Conservation (phyloP, 2,113 vertebrate genomes). For the Vulpes lagopus region DNA sequence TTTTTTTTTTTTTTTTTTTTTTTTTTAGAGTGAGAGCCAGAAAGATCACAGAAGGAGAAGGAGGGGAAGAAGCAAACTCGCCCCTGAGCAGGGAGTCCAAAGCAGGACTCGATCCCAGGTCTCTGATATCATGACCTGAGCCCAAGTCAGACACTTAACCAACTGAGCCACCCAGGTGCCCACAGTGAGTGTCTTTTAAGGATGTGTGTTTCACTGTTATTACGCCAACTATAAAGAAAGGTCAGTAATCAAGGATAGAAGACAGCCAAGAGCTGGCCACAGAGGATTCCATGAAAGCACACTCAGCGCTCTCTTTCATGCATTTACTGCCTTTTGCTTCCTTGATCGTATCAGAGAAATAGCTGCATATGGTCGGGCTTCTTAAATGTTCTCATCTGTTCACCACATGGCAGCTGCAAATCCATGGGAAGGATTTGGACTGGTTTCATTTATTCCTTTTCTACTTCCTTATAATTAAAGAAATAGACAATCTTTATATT, state of each 20-base stretch:
- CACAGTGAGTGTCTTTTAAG: not conserved
- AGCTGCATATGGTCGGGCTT: accelerated
- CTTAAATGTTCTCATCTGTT: not conserved
- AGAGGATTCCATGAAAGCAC: not conserved
- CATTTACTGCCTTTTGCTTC: not conserved
- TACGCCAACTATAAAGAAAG: not conserved
- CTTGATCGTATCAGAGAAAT: not conserved
- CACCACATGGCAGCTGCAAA: not conserved
- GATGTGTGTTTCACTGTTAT: not conserved
- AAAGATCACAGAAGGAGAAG: too few species aligned
- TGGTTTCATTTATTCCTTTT: not conserved
- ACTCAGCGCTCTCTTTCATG: not conserved
- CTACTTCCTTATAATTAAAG: not conserved
- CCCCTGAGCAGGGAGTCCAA: too few species aligned
- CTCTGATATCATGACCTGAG: too few species aligned
- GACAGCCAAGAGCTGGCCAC: not conserved
- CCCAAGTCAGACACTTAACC: too few species aligned
- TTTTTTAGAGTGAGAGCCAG: too few species aligned
- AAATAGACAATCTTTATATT: not conserved
- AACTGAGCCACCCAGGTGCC: too few species aligned
- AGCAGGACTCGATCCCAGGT: too few species aligned
- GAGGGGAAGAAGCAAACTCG: too few species aligned
- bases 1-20: too few species aligned
- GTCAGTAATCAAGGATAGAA: not conserved
- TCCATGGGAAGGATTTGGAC: not conserved